Percentiles rank a stretch among this genome's conserved stretches.
phyloP scores from a whole-genome alignment of 2,888 invertebrate species.

The Conistra vaccinii region DNA sequence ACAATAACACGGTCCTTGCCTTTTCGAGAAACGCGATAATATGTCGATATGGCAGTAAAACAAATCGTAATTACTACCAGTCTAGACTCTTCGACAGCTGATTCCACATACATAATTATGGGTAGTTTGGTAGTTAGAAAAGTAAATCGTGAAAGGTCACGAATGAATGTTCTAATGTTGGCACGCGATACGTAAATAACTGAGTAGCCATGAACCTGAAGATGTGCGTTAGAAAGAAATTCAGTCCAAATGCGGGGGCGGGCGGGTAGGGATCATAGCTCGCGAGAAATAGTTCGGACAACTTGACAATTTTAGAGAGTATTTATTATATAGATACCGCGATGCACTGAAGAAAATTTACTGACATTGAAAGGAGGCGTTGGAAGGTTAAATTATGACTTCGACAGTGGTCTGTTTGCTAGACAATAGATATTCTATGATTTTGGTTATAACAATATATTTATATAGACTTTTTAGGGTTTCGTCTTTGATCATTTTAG shows the following conservation, averaged over 20 bases:
- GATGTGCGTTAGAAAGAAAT: conserved; percentile 68
- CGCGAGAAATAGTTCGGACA: conserved; percentile 13
- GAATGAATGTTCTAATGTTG: conserved; percentile 67
- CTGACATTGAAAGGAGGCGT: conserved; percentile 11
- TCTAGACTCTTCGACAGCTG: conserved; percentile 61
- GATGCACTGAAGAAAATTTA: neutral
- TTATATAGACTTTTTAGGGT: neutral
- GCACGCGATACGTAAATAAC: conserved; percentile 73
- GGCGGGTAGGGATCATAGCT: conserved; percentile 53
- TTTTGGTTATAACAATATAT: conserved; percentile 7
- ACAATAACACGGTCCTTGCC: conserved; percentile 49
- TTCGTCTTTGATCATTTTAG: neutral
- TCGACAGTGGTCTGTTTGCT: neutral
- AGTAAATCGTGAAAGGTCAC: conserved; percentile 68
- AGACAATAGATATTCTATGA: conserved; percentile 20
- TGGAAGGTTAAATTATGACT: neutral
- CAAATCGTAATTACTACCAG: conserved; percentile 38
- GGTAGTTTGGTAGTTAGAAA: conserved; percentile 49
- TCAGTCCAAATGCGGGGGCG: conserved; percentile 65
- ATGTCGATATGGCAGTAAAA: conserved; percentile 45
- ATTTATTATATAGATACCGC: neutral
- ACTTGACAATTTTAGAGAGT: conserved; percentile 2
- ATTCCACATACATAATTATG: conserved; percentile 56
- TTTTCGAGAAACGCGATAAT: conserved; percentile 52
- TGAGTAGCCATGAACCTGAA: conserved; percentile 78